A percentile compares a stretch with the other conserved stretches of the same genome.
These are phyloP conservation scores for Brachionus plicatilis DNA, from an alignment of 1,140 invertebrate species.

Conservation along the genomic window DNA sequence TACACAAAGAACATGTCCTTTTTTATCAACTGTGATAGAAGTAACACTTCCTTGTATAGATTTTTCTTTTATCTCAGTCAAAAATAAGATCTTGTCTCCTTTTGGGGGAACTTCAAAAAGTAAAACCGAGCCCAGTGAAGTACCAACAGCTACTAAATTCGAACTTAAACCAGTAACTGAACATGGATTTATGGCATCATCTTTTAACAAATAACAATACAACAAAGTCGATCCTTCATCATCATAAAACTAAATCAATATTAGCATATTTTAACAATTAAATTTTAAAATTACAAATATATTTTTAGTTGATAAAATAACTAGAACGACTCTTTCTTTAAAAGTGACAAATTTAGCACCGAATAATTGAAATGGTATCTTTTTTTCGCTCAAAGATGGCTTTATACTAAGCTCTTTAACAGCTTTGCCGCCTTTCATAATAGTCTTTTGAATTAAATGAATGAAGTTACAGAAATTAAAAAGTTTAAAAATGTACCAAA, in stretches of 20 bases:
- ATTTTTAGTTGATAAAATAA: neutral
- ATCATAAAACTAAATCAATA: constrained; percentile 6
- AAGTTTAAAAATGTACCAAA: neutral
- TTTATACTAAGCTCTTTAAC: neutral
- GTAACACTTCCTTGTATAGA: neutral
- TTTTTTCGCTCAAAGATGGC: neutral
- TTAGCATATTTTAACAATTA: neutral
- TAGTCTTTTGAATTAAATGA: neutral
- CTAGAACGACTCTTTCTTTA: neutral
- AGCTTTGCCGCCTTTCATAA: neutral
- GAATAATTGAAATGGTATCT: neutral
- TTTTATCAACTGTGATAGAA: neutral
- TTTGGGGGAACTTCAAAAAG: neutral
- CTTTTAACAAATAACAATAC: neutral
- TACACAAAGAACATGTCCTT: neutral
- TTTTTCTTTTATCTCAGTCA: neutral
- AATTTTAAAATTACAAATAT: constrained; percentile 17
- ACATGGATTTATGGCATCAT: neutral
- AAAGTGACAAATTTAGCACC: neutral
- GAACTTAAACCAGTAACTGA: neutral
- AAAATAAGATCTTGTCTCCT: neutral
- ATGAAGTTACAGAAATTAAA: neutral
- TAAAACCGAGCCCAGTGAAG: neutral
- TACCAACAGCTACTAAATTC: neutral
- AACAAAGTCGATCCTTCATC: neutral